These are phyloP conservation scores for Poeciliopsis presidionis DNA, from an alignment of 2,797 vertebrate species.

Conservation along the genomic window DNA sequence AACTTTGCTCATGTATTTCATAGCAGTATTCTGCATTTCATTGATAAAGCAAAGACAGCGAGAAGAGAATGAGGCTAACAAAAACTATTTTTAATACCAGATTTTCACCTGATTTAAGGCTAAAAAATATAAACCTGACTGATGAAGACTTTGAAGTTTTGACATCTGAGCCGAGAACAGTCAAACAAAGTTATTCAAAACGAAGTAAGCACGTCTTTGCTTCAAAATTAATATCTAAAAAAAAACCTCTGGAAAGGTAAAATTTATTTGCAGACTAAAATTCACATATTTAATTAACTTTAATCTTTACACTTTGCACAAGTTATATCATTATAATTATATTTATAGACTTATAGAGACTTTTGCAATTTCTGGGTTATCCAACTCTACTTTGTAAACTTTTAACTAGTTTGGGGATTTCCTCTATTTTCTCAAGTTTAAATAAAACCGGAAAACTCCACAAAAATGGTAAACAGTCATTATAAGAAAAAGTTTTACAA, in stretches of 20 bases:
- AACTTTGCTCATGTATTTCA: background rate
- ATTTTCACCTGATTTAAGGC: background rate
- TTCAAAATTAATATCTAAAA: background rate
- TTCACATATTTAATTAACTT: conserved; percentile 18
- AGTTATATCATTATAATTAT: background rate
- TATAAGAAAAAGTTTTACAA: background rate
- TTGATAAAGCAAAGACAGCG: background rate
- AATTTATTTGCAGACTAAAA: background rate
- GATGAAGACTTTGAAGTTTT: conserved; percentile 11
- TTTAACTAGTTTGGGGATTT: conserved; percentile 22
- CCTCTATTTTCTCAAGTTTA: background rate
- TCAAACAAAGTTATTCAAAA: conserved; percentile 27
- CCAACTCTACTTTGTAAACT: conserved; percentile 29
- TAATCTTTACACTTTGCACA: conserved; percentile 28
- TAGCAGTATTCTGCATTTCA: background rate
- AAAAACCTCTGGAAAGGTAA: background rate
- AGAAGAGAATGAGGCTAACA: background rate
- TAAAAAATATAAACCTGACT: conserved; percentile 21
- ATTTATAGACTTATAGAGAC: background rate
- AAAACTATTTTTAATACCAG: background rate
- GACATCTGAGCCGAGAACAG: background rate
- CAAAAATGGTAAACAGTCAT: conserved; percentile 17
- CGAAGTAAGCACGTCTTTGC: background rate
- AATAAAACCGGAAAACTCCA: conserved; percentile 5
- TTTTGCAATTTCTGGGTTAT: conserved; percentile 45